Evolutionary conservation across 2,113 vertebrate species (phyloP).

Genomic region (Pollimyrus isidori): DNA sequence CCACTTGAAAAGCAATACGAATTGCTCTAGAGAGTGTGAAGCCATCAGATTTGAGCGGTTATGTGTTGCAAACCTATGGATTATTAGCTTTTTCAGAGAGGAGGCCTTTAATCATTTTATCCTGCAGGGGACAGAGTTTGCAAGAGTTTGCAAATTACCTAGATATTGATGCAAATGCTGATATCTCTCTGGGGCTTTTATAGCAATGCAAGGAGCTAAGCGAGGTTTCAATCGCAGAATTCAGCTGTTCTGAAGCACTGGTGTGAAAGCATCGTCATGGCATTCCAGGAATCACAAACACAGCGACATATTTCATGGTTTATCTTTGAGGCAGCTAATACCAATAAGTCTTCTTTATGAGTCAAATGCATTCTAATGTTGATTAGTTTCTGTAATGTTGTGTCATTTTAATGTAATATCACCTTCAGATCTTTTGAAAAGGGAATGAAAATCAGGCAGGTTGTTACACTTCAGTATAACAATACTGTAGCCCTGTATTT

Average conservation of each 20-base stretch:
- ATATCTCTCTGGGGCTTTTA: not conserved
- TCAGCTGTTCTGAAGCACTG: not conserved
- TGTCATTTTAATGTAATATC: not conserved
- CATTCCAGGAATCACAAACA: not conserved
- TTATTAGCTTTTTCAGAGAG: not conserved
- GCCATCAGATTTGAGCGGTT: not conserved
- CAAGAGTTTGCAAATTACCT: slow-evolving; percentile 10
- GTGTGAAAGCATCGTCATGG: not conserved
- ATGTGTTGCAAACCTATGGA: slow-evolving; percentile 1
- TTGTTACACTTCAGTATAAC: not conserved
- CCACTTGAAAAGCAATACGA: not conserved
- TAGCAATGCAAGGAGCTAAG: not conserved
- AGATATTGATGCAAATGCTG: slow-evolving; percentile 10
- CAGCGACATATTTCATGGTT: not conserved
- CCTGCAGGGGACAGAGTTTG: slow-evolving; percentile 4
- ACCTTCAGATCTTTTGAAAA: not conserved
- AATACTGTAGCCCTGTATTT: not conserved
- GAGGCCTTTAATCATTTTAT: slow-evolving; percentile 10
- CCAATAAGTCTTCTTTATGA: not conserved
- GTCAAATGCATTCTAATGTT: not conserved
- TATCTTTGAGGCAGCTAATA: not conserved
- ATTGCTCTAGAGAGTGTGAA: not conserved
- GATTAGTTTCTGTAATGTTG: not conserved
- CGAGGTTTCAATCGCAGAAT: not conserved
- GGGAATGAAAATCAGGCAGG: not conserved